Conservation (phyloP, 2,888 invertebrate species). For the Leucophenga montana region DNA sequence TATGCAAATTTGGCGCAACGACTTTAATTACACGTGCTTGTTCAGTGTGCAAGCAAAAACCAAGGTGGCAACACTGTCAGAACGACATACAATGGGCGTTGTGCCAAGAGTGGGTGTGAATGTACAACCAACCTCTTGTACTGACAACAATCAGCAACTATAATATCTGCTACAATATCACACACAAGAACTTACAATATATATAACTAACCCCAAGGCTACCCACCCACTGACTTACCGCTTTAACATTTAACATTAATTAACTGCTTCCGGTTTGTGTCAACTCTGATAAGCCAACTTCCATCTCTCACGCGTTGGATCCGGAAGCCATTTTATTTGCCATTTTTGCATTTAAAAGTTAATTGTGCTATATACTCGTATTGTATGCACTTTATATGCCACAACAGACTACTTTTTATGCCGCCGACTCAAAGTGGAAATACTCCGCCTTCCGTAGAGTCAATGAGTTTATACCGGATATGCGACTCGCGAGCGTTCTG, state of each 20-base stretch:
- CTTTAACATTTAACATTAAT: slow-evolving; percentile 25
- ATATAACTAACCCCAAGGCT: background rate
- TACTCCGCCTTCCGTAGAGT: background rate
- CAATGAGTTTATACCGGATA: slow-evolving; percentile 24
- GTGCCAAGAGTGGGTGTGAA: no score
- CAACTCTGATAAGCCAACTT: background rate
- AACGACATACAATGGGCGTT: no score
- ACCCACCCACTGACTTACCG: background rate
- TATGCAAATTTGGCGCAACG: slow-evolving; percentile 20
- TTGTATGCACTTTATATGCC: slow-evolving; percentile 1
- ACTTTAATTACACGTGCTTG: slow-evolving; percentile 13
- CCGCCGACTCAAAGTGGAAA: no score
- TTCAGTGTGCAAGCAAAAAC: background rate
- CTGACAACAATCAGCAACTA: slow-evolving; percentile 2
- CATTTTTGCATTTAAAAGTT: slow-evolving; percentile 7
- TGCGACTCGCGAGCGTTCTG: background rate
- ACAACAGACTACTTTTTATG: no score
- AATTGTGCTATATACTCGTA: background rate
- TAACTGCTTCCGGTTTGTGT: slow-evolving; percentile 25
- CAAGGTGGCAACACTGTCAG: slow-evolving; percentile 19
- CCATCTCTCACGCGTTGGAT: background rate
- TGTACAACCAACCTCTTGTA: no score
- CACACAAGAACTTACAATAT: background rate
- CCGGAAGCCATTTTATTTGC: slow-evolving; percentile 8
- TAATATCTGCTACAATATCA: background rate